Percentiles rank a stretch among this genome's conserved stretches.
These are phyloP conservation scores for Tragulus kanchil DNA, from an alignment of 2,113 vertebrate genomes.

Conservation along the genomic window DNA sequence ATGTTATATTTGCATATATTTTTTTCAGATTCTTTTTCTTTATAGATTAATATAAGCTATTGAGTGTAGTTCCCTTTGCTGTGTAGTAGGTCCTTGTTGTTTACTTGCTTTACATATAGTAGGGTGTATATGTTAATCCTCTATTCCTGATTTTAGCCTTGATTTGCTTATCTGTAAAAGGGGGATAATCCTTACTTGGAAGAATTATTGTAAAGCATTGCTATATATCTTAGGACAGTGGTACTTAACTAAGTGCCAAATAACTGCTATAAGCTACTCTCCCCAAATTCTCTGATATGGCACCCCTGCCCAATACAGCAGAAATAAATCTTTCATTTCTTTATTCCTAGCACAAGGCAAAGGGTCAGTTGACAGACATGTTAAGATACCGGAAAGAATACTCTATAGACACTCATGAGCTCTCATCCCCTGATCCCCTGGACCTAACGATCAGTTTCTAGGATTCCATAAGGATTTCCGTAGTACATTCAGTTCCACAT, in stretches of 20 bases:
- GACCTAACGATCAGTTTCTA: background rate
- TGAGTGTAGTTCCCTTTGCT: background rate
- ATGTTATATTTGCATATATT: background rate
- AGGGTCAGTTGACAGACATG: background rate
- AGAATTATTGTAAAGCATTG: background rate
- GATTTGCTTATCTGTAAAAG: slow-evolving; percentile 1
- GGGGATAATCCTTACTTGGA: background rate
- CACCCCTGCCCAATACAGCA: background rate
- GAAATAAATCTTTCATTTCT: background rate
- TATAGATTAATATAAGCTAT: background rate
- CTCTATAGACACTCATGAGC: rapidly evolving
- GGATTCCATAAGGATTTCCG: background rate
- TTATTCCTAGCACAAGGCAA: background rate
- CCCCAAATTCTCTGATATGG: background rate
- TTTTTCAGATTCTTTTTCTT: background rate
- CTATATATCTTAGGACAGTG: background rate
- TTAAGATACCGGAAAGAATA: background rate
- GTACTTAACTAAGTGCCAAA: background rate
- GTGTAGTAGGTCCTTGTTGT: background rate
- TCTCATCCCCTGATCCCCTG: no score
- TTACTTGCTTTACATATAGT: background rate
- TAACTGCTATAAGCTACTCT: background rate
- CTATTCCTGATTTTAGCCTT: background rate
- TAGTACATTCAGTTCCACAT: rapidly evolving
- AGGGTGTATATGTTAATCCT: background rate